Evolutionary conservation across 2,888 invertebrate genomes (phyloP), one percentile per base, ranked within the genome.

Genomic region (Isoperla grammatica): DNA sequence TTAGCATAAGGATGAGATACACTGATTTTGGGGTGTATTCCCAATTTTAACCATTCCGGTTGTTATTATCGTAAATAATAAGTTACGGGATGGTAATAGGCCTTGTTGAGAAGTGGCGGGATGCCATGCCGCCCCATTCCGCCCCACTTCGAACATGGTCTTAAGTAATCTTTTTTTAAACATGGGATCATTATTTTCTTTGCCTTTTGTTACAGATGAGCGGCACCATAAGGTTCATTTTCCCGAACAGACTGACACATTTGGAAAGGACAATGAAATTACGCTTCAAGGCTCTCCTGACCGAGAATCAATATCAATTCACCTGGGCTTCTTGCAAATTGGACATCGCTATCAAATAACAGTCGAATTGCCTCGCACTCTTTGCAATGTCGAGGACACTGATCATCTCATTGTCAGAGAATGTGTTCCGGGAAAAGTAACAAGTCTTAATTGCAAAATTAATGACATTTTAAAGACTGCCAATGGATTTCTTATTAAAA

Each of bases 291-390:
- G 65, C 35, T 64, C 65, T 35, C 56, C 61, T 3, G 69, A 69
- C 4, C 60, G 63, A 23, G 65, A 67, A 13, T 9, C 42, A n/a
- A 50, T 70, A 4, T 69, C 69, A 39, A 70, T 72, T 12, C 72
- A 73, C 62, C 67, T 74, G 9, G 74, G 74, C 12, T 73, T 74
- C 64, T 67, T 75, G n/a, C 71, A 75, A 65, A 62, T 74, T 22
- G 63, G 68, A 35, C 73, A 74, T 63, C 65, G 68, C 22, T 75
- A 75, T 61, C 68, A 54, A 50, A 53, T 63, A 37, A 17, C 11
- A 3, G 22, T 61, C 2, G 20, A 29, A 8, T 20, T 61, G 6
- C 49, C 59, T 1, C 13, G 19, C 9, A 37, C 39, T n/a, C 17
- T 39, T 20, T 48, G 42, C n/a, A 45, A 29, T 15, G n/a, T 11